A percentile compares a stretch with the other conserved stretches of the same genome.
Conservation (phyloP, 2,888 invertebrate genomes). For the Cryptophagus acutangulus region DNA sequence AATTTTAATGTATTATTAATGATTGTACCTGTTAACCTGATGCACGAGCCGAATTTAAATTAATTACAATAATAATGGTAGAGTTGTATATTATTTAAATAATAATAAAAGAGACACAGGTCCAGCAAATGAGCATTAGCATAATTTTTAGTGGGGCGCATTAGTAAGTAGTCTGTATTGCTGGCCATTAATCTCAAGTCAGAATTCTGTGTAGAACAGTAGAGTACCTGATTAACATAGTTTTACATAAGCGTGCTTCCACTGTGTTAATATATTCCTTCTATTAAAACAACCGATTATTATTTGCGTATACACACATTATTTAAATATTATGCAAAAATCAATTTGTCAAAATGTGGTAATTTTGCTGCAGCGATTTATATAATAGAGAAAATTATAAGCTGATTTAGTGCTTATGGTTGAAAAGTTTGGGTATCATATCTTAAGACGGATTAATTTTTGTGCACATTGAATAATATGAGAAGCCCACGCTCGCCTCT, state of each 20-base stretch:
- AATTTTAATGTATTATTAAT: constrained; percentile 4
- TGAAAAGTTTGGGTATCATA: too few species aligned
- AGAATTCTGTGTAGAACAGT: constrained; percentile 29
- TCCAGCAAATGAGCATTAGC: constrained; percentile 17
- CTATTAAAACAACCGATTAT: constrained; percentile 34
- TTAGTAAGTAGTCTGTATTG: constrained; percentile 18
- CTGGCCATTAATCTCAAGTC: constrained; percentile 28
- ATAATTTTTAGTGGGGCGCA: constrained; percentile 21
- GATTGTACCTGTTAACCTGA: constrained; percentile 3
- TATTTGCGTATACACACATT: constrained; percentile 27
- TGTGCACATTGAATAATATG: too few species aligned
- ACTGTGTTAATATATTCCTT: constrained; percentile 36
- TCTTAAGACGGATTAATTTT: too few species aligned
- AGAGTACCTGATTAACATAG: constrained; percentile 38
- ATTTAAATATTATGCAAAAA: too few species aligned
- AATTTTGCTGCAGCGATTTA: too few species aligned
- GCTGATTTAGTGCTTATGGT: too few species aligned
- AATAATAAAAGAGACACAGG: constrained; percentile 33
- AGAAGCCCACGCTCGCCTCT: too few species aligned
- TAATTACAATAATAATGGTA: constrained; percentile 38
- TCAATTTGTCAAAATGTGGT: too few species aligned
- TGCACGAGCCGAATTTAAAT: constrained; percentile 21
- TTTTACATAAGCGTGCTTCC: constrained; percentile 40
- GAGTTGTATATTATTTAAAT: constrained; percentile 34
- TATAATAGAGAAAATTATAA: too few species aligned